These are phyloP conservation scores for Protophormia terraenovae DNA, from an alignment of 2,888 invertebrate genomes.

Conservation along the genomic window DNA sequence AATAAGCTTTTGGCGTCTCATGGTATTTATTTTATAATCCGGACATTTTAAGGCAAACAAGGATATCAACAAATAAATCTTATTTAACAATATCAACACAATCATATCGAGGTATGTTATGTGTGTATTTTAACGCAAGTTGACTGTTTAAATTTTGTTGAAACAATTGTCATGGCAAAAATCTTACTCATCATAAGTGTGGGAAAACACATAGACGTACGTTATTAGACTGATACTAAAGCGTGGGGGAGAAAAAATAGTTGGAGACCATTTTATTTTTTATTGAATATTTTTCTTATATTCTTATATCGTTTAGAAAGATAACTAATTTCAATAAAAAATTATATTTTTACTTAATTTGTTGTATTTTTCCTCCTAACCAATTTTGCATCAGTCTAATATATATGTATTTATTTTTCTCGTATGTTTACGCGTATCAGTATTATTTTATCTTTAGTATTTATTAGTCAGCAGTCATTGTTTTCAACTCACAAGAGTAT, in stretches of 20 bases:
- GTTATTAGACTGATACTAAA: neutral
- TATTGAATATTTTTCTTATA: too few relatives aligned
- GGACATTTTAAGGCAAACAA: slow-evolving; percentile 29
- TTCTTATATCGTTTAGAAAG: too few relatives aligned
- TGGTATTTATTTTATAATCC: slow-evolving; percentile 37
- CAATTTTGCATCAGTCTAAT: neutral
- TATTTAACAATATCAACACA: neutral
- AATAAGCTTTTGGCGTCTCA: slow-evolving; percentile 39
- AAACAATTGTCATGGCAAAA: slow-evolving; percentile 30
- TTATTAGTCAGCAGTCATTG: slow-evolving; percentile 31
- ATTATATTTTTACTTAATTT: too few relatives aligned
- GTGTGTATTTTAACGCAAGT: slow-evolving; percentile 1
- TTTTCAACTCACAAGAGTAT: neutral
- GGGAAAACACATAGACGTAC: neutral
- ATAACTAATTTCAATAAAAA: too few relatives aligned
- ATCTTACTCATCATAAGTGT: neutral
- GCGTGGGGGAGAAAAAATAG: too few relatives aligned
- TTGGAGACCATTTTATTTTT: too few relatives aligned
- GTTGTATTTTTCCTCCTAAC: too few relatives aligned
- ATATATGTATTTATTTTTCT: neutral
- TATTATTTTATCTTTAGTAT: slow-evolving; percentile 15
- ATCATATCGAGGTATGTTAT: neutral
- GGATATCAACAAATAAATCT: slow-evolving; percentile 27
- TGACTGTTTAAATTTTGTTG: slow-evolving; percentile 29
- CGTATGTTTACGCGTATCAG: neutral